Evolutionary conservation across 2,113 vertebrate species (phyloP).

Genomic region (Sphyrna mokarran): DNA sequence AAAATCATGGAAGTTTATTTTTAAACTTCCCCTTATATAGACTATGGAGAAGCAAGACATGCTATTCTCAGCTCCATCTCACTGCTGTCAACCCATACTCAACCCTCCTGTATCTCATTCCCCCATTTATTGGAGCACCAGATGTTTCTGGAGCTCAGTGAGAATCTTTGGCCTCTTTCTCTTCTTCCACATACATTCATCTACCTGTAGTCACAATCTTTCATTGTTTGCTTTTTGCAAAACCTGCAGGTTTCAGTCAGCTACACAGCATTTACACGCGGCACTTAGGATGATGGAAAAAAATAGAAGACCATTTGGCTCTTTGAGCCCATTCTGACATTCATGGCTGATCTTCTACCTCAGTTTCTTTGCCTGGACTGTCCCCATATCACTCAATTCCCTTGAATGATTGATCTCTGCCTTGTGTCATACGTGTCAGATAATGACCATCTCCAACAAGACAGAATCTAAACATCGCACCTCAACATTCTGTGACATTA

Average conservation of each 20-base stretch:
- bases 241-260: not conserved
- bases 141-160: not conserved
- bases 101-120: not conserved
- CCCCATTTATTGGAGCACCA: not conserved
- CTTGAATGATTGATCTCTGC: not conserved
- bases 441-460: no score
- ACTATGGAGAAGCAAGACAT: not conserved
- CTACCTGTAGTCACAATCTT: not conserved
- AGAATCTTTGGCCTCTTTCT: not conserved
- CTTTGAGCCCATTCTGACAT: not conserved
- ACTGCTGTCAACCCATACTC: not conserved
- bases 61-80: not conserved
- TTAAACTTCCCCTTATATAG: not conserved
- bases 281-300: not conserved
- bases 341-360: not conserved
- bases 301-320: not conserved
- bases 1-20: not conserved
- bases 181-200: not conserved
- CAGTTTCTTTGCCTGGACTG: not conserved
- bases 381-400: not conserved
- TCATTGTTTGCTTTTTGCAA: not conserved
- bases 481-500: no score
- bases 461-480: no score
- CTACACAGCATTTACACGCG: not conserved
- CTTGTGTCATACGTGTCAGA: no score